Evolutionary conservation across 1,140 invertebrate genomes (phyloP).

Genomic region (Zaprionus africanus): DNA sequence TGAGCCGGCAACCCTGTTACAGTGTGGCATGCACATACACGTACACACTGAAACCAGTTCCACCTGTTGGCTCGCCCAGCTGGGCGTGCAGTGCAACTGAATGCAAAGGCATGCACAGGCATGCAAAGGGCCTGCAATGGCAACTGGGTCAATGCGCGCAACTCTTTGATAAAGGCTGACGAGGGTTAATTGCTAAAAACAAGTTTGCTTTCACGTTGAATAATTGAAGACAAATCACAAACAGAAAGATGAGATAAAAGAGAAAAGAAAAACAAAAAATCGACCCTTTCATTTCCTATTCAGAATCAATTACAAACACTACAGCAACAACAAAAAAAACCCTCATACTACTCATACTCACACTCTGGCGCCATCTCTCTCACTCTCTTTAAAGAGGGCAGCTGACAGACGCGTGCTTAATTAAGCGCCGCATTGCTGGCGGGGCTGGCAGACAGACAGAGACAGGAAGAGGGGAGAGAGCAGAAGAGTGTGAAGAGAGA

Average conservation of each 20-base stretch:
- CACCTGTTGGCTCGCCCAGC: slow-evolving; percentile 39
- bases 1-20: not conserved
- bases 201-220: slow-evolving; percentile 54
- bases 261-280: slow-evolving; percentile 1
- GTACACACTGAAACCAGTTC: slow-evolving; percentile 31
- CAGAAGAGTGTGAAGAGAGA: not conserved
- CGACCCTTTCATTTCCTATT: slow-evolving; percentile 32
- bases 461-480: not conserved
- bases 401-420: slow-evolving; percentile 70
- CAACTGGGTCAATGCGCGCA: slow-evolving; percentile 59
- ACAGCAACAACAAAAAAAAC: slow-evolving; percentile 31
- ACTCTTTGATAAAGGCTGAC: slow-evolving; percentile 43
- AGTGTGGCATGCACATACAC: not conserved
- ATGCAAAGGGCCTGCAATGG: slow-evolving; percentile 56
- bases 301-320: slow-evolving; percentile 50
- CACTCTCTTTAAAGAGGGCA: slow-evolving; percentile 28
- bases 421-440: slow-evolving; percentile 66
- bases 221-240: slow-evolving; percentile 70
- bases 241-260: not conserved
- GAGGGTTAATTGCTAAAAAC: slow-evolving; percentile 43
- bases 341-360: not conserved
- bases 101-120: slow-evolving; percentile 41
- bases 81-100: slow-evolving; percentile 18
- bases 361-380: slow-evolving; percentile 8
- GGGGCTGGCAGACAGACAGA: slow-evolving; percentile 27